Evolutionary conservation across 1,140 invertebrate species (phyloP).

Genomic region (Solenopsis invicta): DNA sequence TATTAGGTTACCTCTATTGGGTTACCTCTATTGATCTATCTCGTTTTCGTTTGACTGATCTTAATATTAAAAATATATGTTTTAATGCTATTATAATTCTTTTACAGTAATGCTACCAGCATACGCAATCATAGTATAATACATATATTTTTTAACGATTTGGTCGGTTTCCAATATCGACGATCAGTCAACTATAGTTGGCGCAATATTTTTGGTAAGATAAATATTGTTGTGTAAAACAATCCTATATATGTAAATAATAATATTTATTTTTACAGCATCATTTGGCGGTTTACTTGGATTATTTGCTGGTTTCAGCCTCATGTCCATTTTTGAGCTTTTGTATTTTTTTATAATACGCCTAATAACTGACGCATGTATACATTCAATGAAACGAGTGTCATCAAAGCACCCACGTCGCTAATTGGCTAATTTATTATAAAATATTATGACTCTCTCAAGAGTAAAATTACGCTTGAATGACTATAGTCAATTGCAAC

Average conservation of each 20-base stretch:
- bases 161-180: conserved; percentile 78
- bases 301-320: conserved; percentile 90
- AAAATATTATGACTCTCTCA: too few species aligned
- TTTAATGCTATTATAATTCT: conserved; percentile 11
- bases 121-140: conserved; percentile 74
- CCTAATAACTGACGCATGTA: conserved; percentile 82
- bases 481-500: too few species aligned
- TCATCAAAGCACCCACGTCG: too few species aligned
- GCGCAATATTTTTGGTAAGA: conserved; percentile 81
- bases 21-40: too few species aligned
- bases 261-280: conserved; percentile 85
- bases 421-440: too few species aligned
- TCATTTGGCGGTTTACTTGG: conserved; percentile 90
- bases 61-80: background rate
- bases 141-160: conserved; percentile 80
- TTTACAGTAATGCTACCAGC: conserved; percentile 55
- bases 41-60: too few species aligned
- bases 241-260: background rate
- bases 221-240: too few species aligned
- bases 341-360: conserved; percentile 89
- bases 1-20: too few species aligned
- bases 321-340: conserved; percentile 90
- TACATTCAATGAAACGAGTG: conserved; percentile 24
- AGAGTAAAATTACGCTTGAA: too few species aligned
- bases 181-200: conserved; percentile 77